Base-by-base conservation (phyloP, 2,888 invertebrate genomes). In the Dicyrtomina minuta region DNA sequence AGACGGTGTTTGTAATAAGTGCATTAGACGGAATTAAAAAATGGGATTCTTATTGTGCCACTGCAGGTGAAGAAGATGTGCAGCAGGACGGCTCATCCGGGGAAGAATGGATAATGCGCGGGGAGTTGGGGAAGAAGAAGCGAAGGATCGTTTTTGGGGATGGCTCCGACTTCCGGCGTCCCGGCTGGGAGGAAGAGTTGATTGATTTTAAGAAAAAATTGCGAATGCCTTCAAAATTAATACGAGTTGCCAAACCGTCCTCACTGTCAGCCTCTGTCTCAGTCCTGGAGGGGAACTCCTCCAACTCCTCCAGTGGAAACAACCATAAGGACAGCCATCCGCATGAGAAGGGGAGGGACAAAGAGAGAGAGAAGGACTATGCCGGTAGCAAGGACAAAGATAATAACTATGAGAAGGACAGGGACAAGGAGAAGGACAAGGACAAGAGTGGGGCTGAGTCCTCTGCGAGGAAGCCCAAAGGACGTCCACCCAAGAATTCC, bases 141-240 rank as follows among this genome's bases (percentile, higher is more conserved):
- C 68, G 71, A 27, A 67, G 74, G 22, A 73, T 75, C 46, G 73
- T 75, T 12, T 77, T 75, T 71, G 89, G 89, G 3, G 88, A 88
- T 80, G 88, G 88, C 41, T 88, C 88, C 51, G 88, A 88, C 79
- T 90, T 90, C 79, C 86, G 87, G 76, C 73, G 75, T 3, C 90
- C 90, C 0, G 90, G 90, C 0, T 91, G 91, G 91, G 90, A 91
- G 82, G 89, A 91, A 80, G 92, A 92, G 79, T 86, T 92, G 20
- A 91, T 90, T 79, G 88, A 87, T 78, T 93, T 89, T 80, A 93
- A 93, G 81, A 90, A 92, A 0, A 90, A 92, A 0, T 82, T 92
- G 20, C 87, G 92, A 77, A 90, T 93, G 87, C 92, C 93, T 1
- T 86, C 89, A 43, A 87, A 89, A 77, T 84, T 93, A 62, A 93